Conservation (phyloP, 2,888 invertebrate species). For the Neoscelio sp. region DNA sequence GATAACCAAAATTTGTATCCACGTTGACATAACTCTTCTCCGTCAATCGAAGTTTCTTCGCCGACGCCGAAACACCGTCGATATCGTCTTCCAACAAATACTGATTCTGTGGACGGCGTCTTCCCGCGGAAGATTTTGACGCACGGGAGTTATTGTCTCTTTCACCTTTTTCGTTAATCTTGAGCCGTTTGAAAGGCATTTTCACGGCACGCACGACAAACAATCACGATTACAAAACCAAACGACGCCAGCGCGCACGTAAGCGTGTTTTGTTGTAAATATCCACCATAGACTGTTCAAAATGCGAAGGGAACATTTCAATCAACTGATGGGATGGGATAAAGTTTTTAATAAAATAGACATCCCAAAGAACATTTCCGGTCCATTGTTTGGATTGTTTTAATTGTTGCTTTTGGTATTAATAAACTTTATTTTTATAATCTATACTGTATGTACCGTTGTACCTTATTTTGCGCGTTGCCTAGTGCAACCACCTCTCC, state of each 20-base stretch:
- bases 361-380: too few relatives aligned
- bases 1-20: conserved; percentile 17
- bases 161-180: conserved; percentile 17
- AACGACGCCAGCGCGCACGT: conserved; percentile 21
- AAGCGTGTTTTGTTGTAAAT: conserved; percentile 25
- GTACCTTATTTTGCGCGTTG: too few relatives aligned
- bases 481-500: too few relatives aligned
- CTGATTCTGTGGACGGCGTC: conserved; percentile 13
- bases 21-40: conserved; percentile 9
- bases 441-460: too few relatives aligned
- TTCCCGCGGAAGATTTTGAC: conserved; percentile 14
- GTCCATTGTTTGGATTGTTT: too few relatives aligned
- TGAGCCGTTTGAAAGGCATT: conserved; percentile 38
- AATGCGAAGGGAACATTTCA: conserved; percentile 32
- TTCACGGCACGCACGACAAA: conserved; percentile 32
- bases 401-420: too few relatives aligned
- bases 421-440: too few relatives aligned
- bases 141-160: conserved; percentile 26
- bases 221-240: conserved; percentile 27
- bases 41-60: conserved; percentile 31
- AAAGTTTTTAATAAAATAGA: too few relatives aligned
- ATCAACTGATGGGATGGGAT: too few relatives aligned
- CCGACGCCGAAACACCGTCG: conserved; percentile 32
- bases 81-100: conserved; percentile 23
- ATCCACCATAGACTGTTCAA: conserved; percentile 22